Evolutionary conservation across 2,797 vertebrate genomes (phyloP).

Genomic region (Hoplostethus mediterraneus): DNA sequence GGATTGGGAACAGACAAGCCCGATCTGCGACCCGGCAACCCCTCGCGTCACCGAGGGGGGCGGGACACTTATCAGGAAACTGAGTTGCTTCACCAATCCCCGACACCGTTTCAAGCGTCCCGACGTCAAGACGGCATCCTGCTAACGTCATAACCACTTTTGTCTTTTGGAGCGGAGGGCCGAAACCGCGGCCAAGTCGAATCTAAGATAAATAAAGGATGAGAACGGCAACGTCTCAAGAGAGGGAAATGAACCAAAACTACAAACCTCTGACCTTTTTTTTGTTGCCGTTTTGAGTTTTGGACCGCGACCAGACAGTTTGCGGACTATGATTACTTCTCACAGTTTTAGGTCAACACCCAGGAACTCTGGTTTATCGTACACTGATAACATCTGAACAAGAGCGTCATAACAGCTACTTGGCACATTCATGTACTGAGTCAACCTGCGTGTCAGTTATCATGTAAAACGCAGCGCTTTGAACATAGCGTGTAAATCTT

Average conservation of each 20-base stretch:
- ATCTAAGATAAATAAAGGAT: conserved; percentile 68
- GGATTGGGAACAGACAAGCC: not conserved
- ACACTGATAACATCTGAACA: not conserved
- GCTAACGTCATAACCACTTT: conserved; percentile 65
- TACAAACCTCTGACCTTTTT: conserved; percentile 43
- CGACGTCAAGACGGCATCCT: conserved; percentile 47
- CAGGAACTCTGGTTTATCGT: conserved; percentile 3
- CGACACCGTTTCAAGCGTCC: not conserved
- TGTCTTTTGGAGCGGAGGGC: conserved; percentile 42
- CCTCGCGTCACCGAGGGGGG: no score
- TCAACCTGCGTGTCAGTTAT: conserved; percentile 19
- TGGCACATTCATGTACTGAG: conserved; percentile 2
- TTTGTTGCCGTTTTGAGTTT: conserved; percentile 50
- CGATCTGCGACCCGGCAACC: no score
- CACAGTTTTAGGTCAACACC: not conserved
- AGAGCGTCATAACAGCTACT: not conserved
- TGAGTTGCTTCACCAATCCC: conserved; percentile 4
- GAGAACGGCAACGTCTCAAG: conserved; percentile 41
- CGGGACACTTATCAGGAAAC: conserved; percentile 32
- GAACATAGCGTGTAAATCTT: not conserved
- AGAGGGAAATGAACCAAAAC: conserved; percentile 21
- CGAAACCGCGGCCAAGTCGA: conserved; percentile 54
- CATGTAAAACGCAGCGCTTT: not conserved
- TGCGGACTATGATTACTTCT: conserved; percentile 42
- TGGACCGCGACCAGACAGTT: conserved; percentile 42